Evolutionary conservation across 2,888 invertebrate genomes (phyloP).

Genomic region (Hydrotaea cyrtoneurina): DNA sequence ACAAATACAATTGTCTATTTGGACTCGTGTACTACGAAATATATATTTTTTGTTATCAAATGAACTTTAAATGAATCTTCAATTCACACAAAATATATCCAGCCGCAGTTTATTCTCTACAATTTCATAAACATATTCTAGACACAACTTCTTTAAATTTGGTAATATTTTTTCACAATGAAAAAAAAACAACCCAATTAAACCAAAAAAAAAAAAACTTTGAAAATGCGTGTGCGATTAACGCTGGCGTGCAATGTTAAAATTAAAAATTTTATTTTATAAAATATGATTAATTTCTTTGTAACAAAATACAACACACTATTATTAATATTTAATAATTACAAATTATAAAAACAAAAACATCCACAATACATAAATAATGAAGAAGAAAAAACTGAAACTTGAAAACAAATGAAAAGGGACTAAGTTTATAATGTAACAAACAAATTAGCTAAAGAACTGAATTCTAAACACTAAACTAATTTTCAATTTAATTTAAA

Average conservation of each 20-base stretch:
- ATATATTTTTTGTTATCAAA: no score
- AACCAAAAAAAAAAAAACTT: not conserved
- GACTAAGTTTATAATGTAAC: not conserved
- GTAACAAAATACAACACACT: conserved; percentile 1
- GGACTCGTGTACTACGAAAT: no score
- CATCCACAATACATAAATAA: not conserved
- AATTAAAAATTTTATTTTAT: conserved; percentile 52
- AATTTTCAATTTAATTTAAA: conserved; percentile 10
- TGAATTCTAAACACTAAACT: conserved; percentile 38
- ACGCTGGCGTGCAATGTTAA: conserved; percentile 58
- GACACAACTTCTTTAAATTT: no score
- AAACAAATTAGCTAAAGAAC: conserved; percentile 43
- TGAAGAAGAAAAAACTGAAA: not conserved
- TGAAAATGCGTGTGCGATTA: conserved; percentile 38
- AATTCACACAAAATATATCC: no score
- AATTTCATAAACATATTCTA: conserved; percentile 18
- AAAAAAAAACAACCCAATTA: no score
- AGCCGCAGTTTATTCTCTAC: conserved; percentile 21
- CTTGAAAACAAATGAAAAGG: no score
- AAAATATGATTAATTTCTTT: not conserved
- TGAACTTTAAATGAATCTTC: no score
- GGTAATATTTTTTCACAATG: no score
- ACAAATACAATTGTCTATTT: no score
- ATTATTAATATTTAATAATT: conserved; percentile 22
- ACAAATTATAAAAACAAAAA: not conserved